A percentile compares a stretch with the other conserved stretches of the same genome.
These are phyloP conservation scores for Vespertilio murinus DNA, from an alignment of 2,797 vertebrate genomes.

Conservation along the genomic window DNA sequence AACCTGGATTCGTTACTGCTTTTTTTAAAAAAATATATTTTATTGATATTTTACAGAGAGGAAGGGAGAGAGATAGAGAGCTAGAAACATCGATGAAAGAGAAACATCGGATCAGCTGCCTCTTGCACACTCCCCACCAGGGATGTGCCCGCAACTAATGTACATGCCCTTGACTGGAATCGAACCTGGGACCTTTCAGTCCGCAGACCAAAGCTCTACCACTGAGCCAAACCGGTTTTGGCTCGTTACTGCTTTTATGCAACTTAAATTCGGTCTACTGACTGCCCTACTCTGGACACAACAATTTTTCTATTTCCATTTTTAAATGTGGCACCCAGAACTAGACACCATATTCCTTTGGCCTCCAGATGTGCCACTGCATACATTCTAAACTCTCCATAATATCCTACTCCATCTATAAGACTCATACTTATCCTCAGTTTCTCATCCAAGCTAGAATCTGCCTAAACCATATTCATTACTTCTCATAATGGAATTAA, in stretches of 20 bases:
- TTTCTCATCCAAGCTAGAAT: neutral
- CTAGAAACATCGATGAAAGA: too few species aligned
- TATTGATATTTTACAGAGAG: too few species aligned
- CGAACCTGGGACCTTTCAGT: too few species aligned
- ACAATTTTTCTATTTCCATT: neutral
- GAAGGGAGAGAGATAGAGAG: too few species aligned
- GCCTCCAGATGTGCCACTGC: neutral
- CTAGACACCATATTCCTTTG: slow-evolving; percentile 2
- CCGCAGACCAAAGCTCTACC: too few species aligned
- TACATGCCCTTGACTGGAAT: too few species aligned
- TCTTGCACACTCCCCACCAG: too few species aligned
- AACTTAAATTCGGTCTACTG: neutral
- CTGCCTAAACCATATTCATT: neutral
- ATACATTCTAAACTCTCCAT: neutral
- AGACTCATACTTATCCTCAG: neutral
- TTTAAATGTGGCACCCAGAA: neutral
- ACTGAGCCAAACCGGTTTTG: too few species aligned
- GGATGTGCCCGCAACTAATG: too few species aligned
- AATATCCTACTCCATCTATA: neutral
- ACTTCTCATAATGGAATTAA: neutral
- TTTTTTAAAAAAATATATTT: too few species aligned
- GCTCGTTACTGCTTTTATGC: neutral
- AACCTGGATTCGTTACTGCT: neutral
- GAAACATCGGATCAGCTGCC: too few species aligned
- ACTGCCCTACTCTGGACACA: neutral